These are phyloP conservation scores for Scopus umbretta DNA, from an alignment of 2,113 vertebrate genomes.

Conservation along the genomic window DNA sequence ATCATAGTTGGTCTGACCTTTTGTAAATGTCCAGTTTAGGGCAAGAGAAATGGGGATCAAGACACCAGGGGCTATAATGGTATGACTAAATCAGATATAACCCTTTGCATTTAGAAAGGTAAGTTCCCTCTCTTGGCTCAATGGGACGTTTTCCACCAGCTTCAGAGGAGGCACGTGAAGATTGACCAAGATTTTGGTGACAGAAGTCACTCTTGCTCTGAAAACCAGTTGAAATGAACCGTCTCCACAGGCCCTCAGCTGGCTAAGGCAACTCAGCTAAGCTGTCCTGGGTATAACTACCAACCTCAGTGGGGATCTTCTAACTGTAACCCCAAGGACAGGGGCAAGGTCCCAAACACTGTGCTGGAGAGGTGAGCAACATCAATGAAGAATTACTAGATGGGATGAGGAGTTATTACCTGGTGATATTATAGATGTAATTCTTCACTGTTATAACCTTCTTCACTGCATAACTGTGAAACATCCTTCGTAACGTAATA, in stretches of 20 bases:
- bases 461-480: neutral
- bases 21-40: neutral
- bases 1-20: neutral
- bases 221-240: neutral
- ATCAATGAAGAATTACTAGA: neutral
- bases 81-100: neutral
- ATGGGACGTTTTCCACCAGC: neutral
- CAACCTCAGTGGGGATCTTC: neutral
- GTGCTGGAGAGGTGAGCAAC: neutral
- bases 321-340: neutral
- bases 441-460: neutral
- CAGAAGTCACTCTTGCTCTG: neutral
- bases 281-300: neutral
- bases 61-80: neutral
- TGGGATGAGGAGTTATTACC: neutral
- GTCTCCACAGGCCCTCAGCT: neutral
- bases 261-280: neutral
- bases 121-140: neutral
- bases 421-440: neutral
- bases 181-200: neutral
- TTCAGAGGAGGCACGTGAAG: neutral
- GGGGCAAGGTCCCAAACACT: neutral
- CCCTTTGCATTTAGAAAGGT: neutral
- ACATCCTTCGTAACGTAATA: neutral
- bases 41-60: neutral